These are phyloP conservation scores for Campoletis raptor DNA, from an alignment of 2,888 invertebrate species.

Conservation along the genomic window DNA sequence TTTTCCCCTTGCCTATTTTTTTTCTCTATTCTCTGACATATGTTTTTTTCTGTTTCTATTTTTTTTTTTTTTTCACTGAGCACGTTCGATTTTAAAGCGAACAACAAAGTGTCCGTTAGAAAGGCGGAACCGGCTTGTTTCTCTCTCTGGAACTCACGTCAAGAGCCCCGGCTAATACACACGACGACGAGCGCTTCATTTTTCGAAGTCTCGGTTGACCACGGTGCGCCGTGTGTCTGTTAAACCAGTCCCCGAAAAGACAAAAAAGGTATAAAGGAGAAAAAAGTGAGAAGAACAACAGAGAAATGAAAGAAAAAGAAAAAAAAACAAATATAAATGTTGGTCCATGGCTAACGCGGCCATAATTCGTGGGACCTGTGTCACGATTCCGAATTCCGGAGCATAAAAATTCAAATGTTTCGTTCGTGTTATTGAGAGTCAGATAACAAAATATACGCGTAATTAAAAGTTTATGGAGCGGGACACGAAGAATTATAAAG, in stretches of 20 bases:
- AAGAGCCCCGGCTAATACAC: constrained; percentile 32
- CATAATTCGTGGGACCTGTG: constrained; percentile 31
- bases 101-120: constrained; percentile 63
- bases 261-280: background rate
- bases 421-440: background rate
- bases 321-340: constrained; percentile 40
- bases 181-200: constrained; percentile 18
- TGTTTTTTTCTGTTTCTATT: background rate
- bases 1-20: background rate
- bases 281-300: constrained; percentile 33
- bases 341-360: constrained; percentile 38
- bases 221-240: constrained; percentile 39
- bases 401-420: background rate
- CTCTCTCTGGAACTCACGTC: constrained; percentile 30
- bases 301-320: background rate
- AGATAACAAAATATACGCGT: background rate
- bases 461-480: constrained; percentile 10
- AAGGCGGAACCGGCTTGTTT: constrained; percentile 66
- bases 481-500: constrained; percentile 24
- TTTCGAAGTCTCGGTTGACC: constrained; percentile 38
- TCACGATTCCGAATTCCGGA: constrained; percentile 15
- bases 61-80: constrained; percentile 9
- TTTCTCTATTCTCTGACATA: background rate
- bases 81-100: constrained; percentile 49
- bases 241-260: constrained; percentile 54